These are phyloP conservation scores for Holotrichia oblita DNA, from an alignment of 1,140 invertebrate genomes.

Conservation along the genomic window DNA sequence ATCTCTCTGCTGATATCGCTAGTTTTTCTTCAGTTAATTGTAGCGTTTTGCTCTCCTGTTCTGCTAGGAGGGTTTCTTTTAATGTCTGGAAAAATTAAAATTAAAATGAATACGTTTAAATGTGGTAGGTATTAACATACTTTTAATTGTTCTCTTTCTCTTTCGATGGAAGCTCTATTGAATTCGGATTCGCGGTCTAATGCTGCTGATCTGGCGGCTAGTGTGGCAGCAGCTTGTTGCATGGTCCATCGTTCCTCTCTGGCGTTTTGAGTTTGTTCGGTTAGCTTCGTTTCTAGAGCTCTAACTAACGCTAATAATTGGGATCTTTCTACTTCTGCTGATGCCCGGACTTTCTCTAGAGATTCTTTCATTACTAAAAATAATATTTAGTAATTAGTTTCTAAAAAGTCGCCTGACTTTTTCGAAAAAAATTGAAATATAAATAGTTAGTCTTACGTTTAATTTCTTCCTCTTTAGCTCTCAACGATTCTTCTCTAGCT, in stretches of 20 bases:
- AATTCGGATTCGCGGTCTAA: constrained; percentile 61
- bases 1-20: constrained; percentile 59
- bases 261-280: constrained; percentile 58
- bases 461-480: constrained; percentile 59
- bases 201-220: constrained; percentile 59
- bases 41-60: constrained; percentile 59
- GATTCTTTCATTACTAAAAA: constrained; percentile 59
- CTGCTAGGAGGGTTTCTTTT: constrained; percentile 60
- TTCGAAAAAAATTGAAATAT: constrained; percentile 24
- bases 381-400: no score
- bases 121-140: constrained; percentile 42
- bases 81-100: constrained; percentile 56
- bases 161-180: constrained; percentile 60
- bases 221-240: constrained; percentile 56
- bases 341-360: constrained; percentile 60
- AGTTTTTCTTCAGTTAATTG: constrained; percentile 63
- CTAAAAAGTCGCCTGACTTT: no score
- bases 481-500: constrained; percentile 58
- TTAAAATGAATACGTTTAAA: not conserved
- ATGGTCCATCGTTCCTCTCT: constrained; percentile 58
- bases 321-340: constrained; percentile 62
- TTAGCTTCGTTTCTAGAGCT: constrained; percentile 62
- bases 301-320: constrained; percentile 63
- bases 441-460: constrained; percentile 40
- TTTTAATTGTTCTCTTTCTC: constrained; percentile 61